phyloP scores from a whole-genome alignment of 2,113 vertebrate species.

The Chaenogobius annularis region DNA sequence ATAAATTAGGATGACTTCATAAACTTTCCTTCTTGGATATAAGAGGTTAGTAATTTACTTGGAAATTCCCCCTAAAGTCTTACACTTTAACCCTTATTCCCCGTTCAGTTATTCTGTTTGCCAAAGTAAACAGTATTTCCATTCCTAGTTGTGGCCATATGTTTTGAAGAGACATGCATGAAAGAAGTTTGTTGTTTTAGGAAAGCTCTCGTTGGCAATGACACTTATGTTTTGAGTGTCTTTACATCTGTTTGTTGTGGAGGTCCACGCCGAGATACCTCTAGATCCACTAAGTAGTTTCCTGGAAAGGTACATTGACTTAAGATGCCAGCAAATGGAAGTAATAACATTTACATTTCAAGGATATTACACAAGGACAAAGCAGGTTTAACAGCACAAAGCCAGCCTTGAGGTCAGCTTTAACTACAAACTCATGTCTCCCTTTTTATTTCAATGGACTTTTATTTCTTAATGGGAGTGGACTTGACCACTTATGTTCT shows the following conservation, averaged over 20 bases:
- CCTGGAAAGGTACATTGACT: conserved; percentile 24
- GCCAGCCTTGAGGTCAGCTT: conserved; percentile 16
- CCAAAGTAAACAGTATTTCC: not conserved
- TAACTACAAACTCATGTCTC: conserved; percentile 14
- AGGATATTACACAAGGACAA: conserved; percentile 24
- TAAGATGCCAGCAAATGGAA: conserved; percentile 11
- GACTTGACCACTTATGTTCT: conserved; percentile 14
- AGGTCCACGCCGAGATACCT: conserved; percentile 11
- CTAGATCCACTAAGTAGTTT: conserved; percentile 1
- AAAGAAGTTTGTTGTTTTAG: not conserved
- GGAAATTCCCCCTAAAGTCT: not conserved
- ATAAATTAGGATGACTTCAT: not conserved
- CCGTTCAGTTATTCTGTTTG: not conserved
- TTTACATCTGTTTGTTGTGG: not conserved
- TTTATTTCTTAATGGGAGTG: conserved; percentile 4
- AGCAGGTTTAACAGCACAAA: conserved; percentile 19
- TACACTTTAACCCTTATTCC: not conserved
- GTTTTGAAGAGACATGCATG: not conserved
- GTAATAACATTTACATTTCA: conserved; percentile 36
- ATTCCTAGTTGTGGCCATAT: not conserved
- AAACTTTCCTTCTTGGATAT: not conserved
- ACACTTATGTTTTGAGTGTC: not conserved
- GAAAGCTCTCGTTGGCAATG: not conserved
- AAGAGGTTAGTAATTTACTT: not conserved
- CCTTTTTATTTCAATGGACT: conserved; percentile 37